A percentile compares a stretch with the other conserved stretches of the same genome.
Evolutionary conservation across 2,888 invertebrate species (phyloP).

Genomic region (Bellardia pandia): DNA sequence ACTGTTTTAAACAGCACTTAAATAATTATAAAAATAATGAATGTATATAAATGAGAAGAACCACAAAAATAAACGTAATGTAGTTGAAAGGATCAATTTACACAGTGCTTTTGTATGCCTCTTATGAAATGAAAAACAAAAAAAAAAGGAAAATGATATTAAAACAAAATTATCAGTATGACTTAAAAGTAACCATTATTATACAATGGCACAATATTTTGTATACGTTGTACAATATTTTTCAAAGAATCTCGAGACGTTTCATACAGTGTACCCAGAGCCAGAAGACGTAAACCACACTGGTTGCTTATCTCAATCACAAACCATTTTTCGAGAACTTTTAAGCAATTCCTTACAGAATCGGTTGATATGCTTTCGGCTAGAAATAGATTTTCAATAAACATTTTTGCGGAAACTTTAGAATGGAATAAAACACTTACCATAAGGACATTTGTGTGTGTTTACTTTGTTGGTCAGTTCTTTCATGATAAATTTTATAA

Average conservation of each 20-base stretch:
- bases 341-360: slow-evolving; percentile 92
- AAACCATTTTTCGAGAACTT: slow-evolving; percentile 92
- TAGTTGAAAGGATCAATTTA: slow-evolving; percentile 31
- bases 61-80: slow-evolving; percentile 36
- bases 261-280: slow-evolving; percentile 84
- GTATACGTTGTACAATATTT: slow-evolving; percentile 81
- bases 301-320: slow-evolving; percentile 87
- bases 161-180: slow-evolving; percentile 1
- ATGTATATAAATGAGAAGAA: slow-evolving; percentile 27
- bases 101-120: slow-evolving; percentile 33
- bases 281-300: slow-evolving; percentile 84
- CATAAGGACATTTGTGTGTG: slow-evolving; percentile 86
- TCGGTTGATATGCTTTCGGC: slow-evolving; percentile 95
- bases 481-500: slow-evolving; percentile 88
- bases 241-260: slow-evolving; percentile 81
- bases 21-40: slow-evolving; percentile 30
- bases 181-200: slow-evolving; percentile 74
- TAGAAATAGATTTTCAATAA: slow-evolving; percentile 82
- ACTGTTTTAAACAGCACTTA: slow-evolving; percentile 62
- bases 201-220: slow-evolving; percentile 80
- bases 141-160: slow-evolving; percentile 20
- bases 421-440: slow-evolving; percentile 83
- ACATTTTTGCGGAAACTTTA: background rate
- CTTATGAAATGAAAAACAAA: background rate
- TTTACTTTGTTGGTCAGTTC: slow-evolving; percentile 88